A percentile compares a stretch with the other conserved stretches of the same genome.
Conservation (phyloP, 2,888 invertebrate genomes). For the Nudaria mundana region DNA sequence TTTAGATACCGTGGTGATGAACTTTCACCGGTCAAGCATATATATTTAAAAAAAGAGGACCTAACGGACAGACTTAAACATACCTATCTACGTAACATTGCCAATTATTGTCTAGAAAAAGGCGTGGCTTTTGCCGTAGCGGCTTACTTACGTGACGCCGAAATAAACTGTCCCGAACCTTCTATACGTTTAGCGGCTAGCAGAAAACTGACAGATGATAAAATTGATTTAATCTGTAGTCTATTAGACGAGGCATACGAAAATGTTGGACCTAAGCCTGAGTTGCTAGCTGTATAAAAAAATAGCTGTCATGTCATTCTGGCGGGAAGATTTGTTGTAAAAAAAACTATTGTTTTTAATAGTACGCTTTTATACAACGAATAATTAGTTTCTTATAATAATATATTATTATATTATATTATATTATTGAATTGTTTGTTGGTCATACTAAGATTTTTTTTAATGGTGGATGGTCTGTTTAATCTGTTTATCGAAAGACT, state of each 20-base stretch:
- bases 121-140: constrained; percentile 87
- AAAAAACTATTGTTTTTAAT: constrained; percentile 6
- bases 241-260: constrained; percentile 69
- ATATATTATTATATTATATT: too few species aligned
- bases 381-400: too few species aligned
- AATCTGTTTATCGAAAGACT: too few species aligned
- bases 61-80: constrained; percentile 69
- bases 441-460: too few species aligned
- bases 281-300: constrained; percentile 39
- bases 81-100: constrained; percentile 81
- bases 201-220: constrained; percentile 81
- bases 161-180: constrained; percentile 84
- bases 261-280: constrained; percentile 57
- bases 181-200: constrained; percentile 88
- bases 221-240: constrained; percentile 72
- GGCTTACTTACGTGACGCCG: constrained; percentile 85
- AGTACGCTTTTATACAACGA: background rate
- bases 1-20: constrained; percentile 81
- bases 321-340: background rate
- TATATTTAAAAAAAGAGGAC: constrained; percentile 82
- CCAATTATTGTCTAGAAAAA: constrained; percentile 83
- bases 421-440: too few species aligned
- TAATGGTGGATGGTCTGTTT: too few species aligned
- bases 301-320: constrained; percentile 1
- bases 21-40: constrained; percentile 88